Base-by-base conservation (phyloP, 2,113 vertebrate genomes). In the Triplophysa siluroides region DNA sequence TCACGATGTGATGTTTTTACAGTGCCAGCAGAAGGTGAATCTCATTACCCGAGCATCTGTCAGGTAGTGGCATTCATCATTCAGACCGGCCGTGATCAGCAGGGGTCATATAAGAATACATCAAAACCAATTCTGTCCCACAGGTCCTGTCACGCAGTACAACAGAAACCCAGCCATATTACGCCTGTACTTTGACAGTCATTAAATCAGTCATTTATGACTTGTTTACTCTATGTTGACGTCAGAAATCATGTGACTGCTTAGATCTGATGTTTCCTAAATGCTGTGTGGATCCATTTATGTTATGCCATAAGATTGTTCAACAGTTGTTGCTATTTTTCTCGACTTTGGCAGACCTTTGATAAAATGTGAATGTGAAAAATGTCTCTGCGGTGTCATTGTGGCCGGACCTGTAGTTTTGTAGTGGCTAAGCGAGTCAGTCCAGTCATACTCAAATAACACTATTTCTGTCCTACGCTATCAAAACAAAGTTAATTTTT, bases 221-320 rank as follows among this genome's bases (percentile, higher is more conserved):
- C 78, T 41, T n/a, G 43, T 74, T 56, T 73, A 69, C 45, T 43
- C 64, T 38, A 33, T 50, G 43, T 29, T 26, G 38, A 63, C 33
- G 60, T 64, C 19, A 65, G 29, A 26, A 69, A 61, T n/a, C 41
- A n/a, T 58, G 21, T 56, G 70, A 74, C 26, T 45, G 60, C 26
- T 38, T 45, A 73, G 4, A 41, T 10, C 21, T 41, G 21, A 50
- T 54, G 62, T 16, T 63, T 76, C 19, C 18, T 38, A 65, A 26
- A 62, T 63, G 21, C 72, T 72, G 61, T 47, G 66, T 75, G 4
- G 6, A 56, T 10, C 56, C 19, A 4, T 80, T 76, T 45, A 62
- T 80, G 67, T 65, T n/a, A 80, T 66, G 82, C 72, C 78, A 80
- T 80, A 71, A 24, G 26, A 52, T 24, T 69, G 64, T 69, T 65